Conservation (phyloP, 2,113 vertebrate genomes). For the Onychostoma macrolepis region DNA sequence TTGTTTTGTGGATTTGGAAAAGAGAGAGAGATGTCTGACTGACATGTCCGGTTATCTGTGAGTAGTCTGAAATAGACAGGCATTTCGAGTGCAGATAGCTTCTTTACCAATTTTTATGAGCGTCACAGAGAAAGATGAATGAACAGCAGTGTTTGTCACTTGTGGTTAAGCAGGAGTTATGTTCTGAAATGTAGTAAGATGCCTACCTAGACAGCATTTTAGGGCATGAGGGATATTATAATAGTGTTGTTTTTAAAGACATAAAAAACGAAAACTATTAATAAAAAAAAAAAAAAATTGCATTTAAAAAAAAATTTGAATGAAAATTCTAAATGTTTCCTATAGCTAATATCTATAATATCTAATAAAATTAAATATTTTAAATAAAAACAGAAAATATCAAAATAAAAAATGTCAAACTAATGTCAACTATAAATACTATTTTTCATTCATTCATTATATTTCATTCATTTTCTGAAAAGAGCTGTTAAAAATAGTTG, state of each 20-base stretch:
- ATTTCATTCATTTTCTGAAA: background rate
- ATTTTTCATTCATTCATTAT: background rate
- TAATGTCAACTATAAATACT: background rate
- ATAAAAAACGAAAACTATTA: background rate
- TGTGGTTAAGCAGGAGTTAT: background rate
- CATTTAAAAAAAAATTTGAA: too few relatives aligned
- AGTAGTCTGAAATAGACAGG: slow-evolving; percentile 17
- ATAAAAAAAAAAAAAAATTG: background rate
- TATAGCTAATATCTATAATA: too few relatives aligned
- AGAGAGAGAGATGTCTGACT: background rate
- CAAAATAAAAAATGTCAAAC: too few relatives aligned
- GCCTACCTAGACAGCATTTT: background rate
- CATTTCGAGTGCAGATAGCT: background rate
- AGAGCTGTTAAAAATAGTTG: background rate
- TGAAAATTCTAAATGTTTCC: too few relatives aligned
- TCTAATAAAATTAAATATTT: too few relatives aligned
- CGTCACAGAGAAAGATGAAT: background rate
- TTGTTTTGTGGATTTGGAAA: background rate
- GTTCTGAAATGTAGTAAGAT: background rate
- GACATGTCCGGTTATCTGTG: slow-evolving; percentile 23
- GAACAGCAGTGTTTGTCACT: background rate
- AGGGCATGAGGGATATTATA: background rate
- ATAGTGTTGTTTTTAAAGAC: background rate
- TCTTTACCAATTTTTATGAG: background rate
- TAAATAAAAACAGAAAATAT: too few relatives aligned